These are phyloP conservation scores for Zoanthus sociatus DNA, from an alignment of 92 coral and sea anemone genomes.

Conservation along the genomic window DNA sequence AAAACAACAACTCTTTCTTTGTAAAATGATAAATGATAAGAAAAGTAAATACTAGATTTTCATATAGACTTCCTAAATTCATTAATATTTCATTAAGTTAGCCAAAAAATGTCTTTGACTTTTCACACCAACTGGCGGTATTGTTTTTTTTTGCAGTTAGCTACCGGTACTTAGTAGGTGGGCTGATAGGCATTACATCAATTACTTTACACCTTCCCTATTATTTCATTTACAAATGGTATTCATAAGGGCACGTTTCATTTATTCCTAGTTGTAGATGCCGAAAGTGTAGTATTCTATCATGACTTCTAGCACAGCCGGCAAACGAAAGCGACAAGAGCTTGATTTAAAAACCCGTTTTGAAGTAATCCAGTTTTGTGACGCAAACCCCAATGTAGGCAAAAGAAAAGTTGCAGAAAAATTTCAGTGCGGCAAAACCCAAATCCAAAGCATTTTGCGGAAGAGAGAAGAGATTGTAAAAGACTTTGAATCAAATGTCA, in stretches of 20 bases:
- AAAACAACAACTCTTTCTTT: not conserved
- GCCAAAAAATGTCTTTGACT: slow-evolving; percentile 13
- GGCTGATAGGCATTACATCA: not conserved
- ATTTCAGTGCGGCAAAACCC: slow-evolving; percentile 65
- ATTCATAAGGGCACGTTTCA: no score
- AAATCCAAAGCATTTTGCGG: slow-evolving; percentile 57
- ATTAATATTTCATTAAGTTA: no score
- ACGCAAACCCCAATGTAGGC: slow-evolving; percentile 53
- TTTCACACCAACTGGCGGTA: slow-evolving; percentile 36
- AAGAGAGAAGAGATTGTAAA: slow-evolving; percentile 52
- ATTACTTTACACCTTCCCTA: not conserved
- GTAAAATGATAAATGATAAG: not conserved
- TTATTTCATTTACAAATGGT: no score
- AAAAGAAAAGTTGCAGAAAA: slow-evolving; percentile 61
- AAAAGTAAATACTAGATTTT: no score
- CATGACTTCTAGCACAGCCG: slow-evolving; percentile 42
- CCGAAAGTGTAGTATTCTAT: slow-evolving; percentile 45
- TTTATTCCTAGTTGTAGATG: slow-evolving; percentile 7
- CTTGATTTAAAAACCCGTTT: slow-evolving; percentile 55
- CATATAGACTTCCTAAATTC: no score
- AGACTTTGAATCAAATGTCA: slow-evolving; percentile 54
- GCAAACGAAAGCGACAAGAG: slow-evolving; percentile 61
- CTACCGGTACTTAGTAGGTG: slow-evolving; percentile 11
- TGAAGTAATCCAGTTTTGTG: slow-evolving; percentile 60
- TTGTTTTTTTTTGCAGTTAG: slow-evolving; percentile 20